Conservation (phyloP, 2,113 vertebrate genomes). For the Malurus alboscapulatus region DNA sequence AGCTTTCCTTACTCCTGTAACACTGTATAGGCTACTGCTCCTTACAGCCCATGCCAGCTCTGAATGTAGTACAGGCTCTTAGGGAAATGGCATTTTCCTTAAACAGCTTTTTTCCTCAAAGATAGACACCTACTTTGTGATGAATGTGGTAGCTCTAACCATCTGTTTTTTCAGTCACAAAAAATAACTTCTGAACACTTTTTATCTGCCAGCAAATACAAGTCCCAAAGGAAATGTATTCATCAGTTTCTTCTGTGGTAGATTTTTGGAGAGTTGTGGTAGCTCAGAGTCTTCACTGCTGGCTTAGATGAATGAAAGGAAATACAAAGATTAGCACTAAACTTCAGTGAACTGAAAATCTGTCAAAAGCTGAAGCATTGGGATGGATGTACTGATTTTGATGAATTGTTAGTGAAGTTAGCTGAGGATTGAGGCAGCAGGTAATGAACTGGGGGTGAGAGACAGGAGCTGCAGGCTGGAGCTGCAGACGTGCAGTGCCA, state of each 20-base stretch:
- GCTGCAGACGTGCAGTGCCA: accelerated
- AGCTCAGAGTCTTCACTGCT: neutral
- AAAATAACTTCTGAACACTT: neutral
- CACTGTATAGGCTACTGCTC: neutral
- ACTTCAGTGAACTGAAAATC: neutral
- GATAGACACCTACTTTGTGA: neutral
- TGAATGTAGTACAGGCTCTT: neutral
- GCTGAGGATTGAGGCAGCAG: neutral
- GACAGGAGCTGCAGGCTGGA: neutral
- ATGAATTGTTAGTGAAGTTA: neutral
- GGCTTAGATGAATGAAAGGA: neutral
- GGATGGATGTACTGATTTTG: neutral
- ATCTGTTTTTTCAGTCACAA: neutral
- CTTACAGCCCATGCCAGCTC: neutral
- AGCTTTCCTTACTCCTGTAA: neutral
- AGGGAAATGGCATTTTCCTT: neutral
- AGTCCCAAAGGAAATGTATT: neutral
- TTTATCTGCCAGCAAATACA: neutral
- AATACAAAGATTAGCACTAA: neutral
- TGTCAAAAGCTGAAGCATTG: neutral
- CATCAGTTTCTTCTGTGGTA: neutral
- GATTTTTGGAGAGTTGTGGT: neutral
- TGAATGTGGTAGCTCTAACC: neutral
- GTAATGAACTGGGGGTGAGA: neutral
- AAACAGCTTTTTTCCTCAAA: neutral